Base-by-base conservation (phyloP, 1,140 invertebrate genomes). In the Nymphalis io region DNA sequence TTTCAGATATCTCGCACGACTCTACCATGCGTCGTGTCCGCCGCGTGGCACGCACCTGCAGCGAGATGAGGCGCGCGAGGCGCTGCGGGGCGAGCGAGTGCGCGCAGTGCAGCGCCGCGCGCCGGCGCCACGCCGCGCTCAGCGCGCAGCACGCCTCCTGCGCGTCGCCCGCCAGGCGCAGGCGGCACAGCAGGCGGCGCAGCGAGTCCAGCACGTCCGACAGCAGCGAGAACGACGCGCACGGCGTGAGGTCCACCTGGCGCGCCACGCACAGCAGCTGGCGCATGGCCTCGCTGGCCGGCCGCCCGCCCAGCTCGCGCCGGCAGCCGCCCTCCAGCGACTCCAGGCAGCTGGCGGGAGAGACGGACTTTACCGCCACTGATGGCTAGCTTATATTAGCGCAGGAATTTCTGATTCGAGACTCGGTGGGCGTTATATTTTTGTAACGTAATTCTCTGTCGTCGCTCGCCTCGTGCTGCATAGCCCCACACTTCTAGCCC, bases 191-290 rank as follows among this genome's bases (percentile, higher is more conserved):
- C 40, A 44, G 13, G n/a, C 40, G 27, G 10, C 96, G 93, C 76
- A 98, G 93, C 75, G 96, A 94, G 80, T 98, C 96, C 74, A 97
- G 92, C 61, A 98, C 93, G 0, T 94, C 93, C 66, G 95, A 91
- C 16, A 97, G 92, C 57, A 97, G 89, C 0, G 96, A 96, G 64
- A 96, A 96, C 40, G 96, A 96, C 21, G 95, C 94, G 51, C 95
- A 94, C 33, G 96, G 94, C 74, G 68, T 95, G 95, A 98, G 93
- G 84, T 98, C 95, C n/a, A 98, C 94, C 70, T 95, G 94, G 70
- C 97, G 96, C 4, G 97, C 96, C 21, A 98, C 93, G 81, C 97
- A 95, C 20, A 98, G 94, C 76, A 98, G 96, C 93, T 96, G 95
- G 78, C 96, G 95, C 20, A 97, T 91, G 2, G 97, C 96, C 81